Evolutionary conservation across 2,888 invertebrate genomes (phyloP), one percentile per base, ranked within the genome.

Genomic region (Timandra comae): DNA sequence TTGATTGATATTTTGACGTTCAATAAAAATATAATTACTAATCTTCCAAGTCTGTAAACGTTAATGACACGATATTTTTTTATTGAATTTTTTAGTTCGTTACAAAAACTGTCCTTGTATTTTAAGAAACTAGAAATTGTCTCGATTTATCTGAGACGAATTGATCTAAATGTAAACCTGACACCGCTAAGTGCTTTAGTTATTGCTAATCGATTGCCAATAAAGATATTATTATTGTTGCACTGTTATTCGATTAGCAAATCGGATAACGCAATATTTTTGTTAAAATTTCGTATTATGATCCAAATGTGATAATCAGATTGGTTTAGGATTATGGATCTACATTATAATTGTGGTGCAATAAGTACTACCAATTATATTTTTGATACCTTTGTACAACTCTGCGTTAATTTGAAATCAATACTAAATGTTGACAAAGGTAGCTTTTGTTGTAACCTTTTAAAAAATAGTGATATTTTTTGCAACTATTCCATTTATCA

Each of bases 171-270:
- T 54, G 63, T 61, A 60, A 68, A 61, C n/a, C 49, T 57, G 61
- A 63, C 57, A 62, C 55, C 49, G 41, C 36, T 52, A 49, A 52
- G 59, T 49, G 46, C 43, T 56, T 45, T 53, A 49, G 54, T 52
- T 53, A 53, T 57, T 53, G 49, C 56, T 62, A 72, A 74, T 68
- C 64, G 61, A 71, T 73, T 74, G 63, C 60, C 58, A 66, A 67
- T 63, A 56, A 49, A 63, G 46, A 54, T 35, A 39, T 37, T 50
- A 41, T 47, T n/a, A n/a, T 45, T 28, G 56, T 57, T 60, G 56
- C 60, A 55, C 46, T 52, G 44, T 57, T 58, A 49, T 47, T 55
- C 55, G 42, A 45, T 42, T 46, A 41, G 41, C 9, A 9, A 24
- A 24, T 24, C 2, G 11, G 4, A 10, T 24, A 6, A 5, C 30